Conservation (phyloP, 2,113 vertebrate species). For the Isurus oxyrinchus region DNA sequence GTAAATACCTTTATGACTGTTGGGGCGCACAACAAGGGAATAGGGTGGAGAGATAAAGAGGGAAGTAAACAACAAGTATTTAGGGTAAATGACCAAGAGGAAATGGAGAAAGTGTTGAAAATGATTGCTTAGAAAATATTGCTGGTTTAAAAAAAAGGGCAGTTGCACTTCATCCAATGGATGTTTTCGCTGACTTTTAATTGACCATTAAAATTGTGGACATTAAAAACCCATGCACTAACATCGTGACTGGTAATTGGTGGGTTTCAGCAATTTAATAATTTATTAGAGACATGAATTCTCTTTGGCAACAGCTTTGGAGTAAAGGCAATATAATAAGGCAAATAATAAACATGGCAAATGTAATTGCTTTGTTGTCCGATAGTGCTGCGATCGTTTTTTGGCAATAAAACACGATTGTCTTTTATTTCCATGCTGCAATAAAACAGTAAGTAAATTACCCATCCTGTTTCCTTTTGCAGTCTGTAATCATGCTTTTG, state of each 20-base stretch:
- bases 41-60: neutral
- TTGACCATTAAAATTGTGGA: neutral
- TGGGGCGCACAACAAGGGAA: neutral
- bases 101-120: neutral
- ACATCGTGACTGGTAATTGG: neutral
- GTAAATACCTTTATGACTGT: neutral
- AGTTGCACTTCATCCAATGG: neutral
- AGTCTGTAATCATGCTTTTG: neutral
- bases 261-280: neutral
- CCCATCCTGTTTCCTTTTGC: neutral
- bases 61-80: neutral
- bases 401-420: neutral
- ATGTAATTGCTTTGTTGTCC: slow-evolving; percentile 8
- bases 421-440: neutral
- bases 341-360: neutral
- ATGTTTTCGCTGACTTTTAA: neutral
- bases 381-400: too few relatives aligned
- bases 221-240: neutral
- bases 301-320: neutral
- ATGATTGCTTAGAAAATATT: too few relatives aligned
- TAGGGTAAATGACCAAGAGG: too few relatives aligned
- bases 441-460: slow-evolving; percentile 27
- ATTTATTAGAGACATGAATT: neutral
- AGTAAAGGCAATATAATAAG: neutral
- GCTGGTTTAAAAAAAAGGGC: neutral